These are phyloP conservation scores for Drosophila recens DNA, from an alignment of 2,888 invertebrate species.

Conservation along the genomic window DNA sequence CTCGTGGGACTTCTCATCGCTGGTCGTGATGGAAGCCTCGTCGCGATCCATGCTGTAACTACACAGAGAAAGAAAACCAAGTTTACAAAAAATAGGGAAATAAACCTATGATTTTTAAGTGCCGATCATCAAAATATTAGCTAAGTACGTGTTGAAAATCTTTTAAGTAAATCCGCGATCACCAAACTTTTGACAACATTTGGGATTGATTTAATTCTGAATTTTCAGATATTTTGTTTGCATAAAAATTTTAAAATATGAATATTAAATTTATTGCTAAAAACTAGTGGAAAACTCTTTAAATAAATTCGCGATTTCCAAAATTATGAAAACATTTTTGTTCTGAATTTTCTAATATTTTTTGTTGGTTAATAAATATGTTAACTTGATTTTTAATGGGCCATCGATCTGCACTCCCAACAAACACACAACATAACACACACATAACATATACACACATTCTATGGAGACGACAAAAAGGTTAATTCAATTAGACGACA, in stretches of 20 bases:
- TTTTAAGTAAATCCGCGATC: background rate
- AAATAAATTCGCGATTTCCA: too few relatives aligned
- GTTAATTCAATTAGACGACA: conserved; percentile 77
- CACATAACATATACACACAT: conserved; percentile 13
- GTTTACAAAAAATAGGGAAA: background rate
- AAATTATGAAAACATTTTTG: too few relatives aligned
- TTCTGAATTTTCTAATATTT: background rate
- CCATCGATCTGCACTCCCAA: conserved; percentile 42
- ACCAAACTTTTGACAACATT: background rate
- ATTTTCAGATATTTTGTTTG: too few relatives aligned
- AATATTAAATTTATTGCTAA: background rate
- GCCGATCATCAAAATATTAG: too few relatives aligned
- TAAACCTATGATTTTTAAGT: background rate
- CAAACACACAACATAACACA: conserved; percentile 6
- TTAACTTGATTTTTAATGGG: conserved; percentile 43
- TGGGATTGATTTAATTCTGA: background rate
- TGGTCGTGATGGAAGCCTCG: conserved; percentile 68
- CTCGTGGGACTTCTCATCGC: conserved; percentile 68
- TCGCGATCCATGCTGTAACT: conserved; percentile 76
- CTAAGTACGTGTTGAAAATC: too few relatives aligned
- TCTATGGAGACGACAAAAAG: conserved; percentile 53
- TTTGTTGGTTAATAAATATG: background rate
- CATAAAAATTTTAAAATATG: background rate
- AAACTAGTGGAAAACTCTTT: too few relatives aligned
- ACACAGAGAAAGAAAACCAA: background rate